phyloP scores from a whole-genome alignment of 1,140 invertebrate genomes.

The Gryon sp. region DNA sequence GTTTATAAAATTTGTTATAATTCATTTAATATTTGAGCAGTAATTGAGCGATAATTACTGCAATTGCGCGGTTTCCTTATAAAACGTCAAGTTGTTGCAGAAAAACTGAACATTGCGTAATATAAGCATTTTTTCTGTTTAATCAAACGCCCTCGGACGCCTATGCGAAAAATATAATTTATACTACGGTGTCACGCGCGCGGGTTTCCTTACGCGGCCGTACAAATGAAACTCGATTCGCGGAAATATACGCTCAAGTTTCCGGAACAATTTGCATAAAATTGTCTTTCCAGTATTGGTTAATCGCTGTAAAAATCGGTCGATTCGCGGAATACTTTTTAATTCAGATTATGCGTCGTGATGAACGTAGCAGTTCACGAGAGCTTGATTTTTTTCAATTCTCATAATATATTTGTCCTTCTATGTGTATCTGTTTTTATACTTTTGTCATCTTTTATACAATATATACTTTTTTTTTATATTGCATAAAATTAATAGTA shows the following conservation, averaged over 20 bases:
- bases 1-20: too few species aligned
- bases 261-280: conserved; percentile 48
- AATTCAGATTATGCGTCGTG: conserved; percentile 1
- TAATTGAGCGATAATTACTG: conserved; percentile 28
- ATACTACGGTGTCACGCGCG: conserved; percentile 14
- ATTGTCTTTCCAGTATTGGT: conserved; percentile 27
- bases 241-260: conserved; percentile 16
- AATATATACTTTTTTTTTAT: too few species aligned
- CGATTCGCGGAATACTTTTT: conserved; percentile 29
- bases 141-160: conserved; percentile 9
- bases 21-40: neutral
- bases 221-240: conserved; percentile 7
- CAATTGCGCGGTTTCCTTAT: conserved; percentile 20
- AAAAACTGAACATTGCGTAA: conserved; percentile 16
- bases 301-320: conserved; percentile 18
- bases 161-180: conserved; percentile 25
- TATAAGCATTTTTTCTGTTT: conserved; percentile 34
- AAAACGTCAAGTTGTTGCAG: conserved; percentile 17
- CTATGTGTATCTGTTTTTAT: too few species aligned
- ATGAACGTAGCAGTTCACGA: too few species aligned
- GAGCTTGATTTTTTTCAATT: too few species aligned
- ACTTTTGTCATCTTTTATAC: too few species aligned
- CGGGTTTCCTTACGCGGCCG: conserved; percentile 7
- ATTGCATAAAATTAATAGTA: too few species aligned
- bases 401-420: too few species aligned